Percentiles rank a stretch among this genome's conserved stretches.
These are phyloP conservation scores for Maniola jurtina DNA, from an alignment of 1,140 invertebrate genomes.

Conservation along the genomic window DNA sequence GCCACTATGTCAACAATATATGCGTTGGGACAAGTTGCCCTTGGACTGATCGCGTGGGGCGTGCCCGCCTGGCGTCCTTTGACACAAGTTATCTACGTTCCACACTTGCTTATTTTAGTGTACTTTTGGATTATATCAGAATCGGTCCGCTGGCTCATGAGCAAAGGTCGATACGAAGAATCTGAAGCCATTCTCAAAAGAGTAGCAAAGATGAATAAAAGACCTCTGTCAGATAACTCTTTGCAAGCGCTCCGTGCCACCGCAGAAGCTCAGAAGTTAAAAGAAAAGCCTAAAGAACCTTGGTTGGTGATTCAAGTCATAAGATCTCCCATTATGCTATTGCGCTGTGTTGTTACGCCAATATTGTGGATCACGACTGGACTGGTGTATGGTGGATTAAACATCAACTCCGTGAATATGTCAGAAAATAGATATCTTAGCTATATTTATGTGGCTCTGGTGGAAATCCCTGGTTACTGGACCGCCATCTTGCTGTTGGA, in stretches of 20 bases:
- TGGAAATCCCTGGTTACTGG: slow-evolving; percentile 87
- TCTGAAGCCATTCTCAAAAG: slow-evolving; percentile 80
- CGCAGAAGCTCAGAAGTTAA: slow-evolving; percentile 52
- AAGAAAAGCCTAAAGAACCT: slow-evolving; percentile 48
- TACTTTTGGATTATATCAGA: slow-evolving; percentile 84
- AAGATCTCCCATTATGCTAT: slow-evolving; percentile 55
- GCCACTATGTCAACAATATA: slow-evolving; percentile 85
- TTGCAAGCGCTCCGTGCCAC: slow-evolving; percentile 66
- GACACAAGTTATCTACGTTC: slow-evolving; percentile 83
- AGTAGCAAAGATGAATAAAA: slow-evolving; percentile 84
- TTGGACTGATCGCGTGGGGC: slow-evolving; percentile 85
- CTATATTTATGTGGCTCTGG: slow-evolving; percentile 83
- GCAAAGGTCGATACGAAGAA: slow-evolving; percentile 80
- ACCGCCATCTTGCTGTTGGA: slow-evolving; percentile 62
- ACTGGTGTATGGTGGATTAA: slow-evolving; percentile 90
- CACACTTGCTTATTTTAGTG: slow-evolving; percentile 82
- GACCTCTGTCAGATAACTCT: slow-evolving; percentile 78
- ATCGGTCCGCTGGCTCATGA: slow-evolving; percentile 88
- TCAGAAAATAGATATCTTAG: slow-evolving; percentile 84
- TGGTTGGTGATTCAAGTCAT: slow-evolving; percentile 79
- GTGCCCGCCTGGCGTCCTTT: slow-evolving; percentile 86
- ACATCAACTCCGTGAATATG: slow-evolving; percentile 87
- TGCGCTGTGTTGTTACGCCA: slow-evolving; percentile 81
- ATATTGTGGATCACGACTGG: slow-evolving; percentile 87
- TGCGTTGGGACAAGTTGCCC: slow-evolving; percentile 84